Evolutionary conservation across 2,113 vertebrate species (phyloP).

Genomic region (Tauraco erythrolophus): DNA sequence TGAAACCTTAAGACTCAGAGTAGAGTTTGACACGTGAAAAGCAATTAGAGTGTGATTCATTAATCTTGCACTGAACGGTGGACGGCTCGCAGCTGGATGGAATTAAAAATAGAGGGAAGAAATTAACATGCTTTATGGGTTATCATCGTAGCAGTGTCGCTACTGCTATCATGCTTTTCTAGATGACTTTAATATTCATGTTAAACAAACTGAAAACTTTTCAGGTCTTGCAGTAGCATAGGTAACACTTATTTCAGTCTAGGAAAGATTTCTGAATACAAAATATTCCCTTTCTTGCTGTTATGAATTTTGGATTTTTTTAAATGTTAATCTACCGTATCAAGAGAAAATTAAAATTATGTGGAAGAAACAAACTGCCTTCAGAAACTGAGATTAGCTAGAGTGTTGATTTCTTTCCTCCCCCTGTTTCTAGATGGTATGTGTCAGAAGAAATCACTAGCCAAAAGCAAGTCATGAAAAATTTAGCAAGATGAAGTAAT

Average conservation of each 20-base stretch:
- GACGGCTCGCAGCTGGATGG: background rate
- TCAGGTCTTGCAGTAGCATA: background rate
- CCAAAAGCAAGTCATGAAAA: background rate
- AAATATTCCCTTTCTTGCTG: background rate
- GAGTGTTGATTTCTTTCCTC: background rate
- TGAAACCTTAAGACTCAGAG: background rate
- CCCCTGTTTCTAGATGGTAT: background rate
- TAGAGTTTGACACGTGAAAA: slow-evolving; percentile 47
- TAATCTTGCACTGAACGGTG: background rate
- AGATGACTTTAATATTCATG: background rate
- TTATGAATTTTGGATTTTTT: background rate
- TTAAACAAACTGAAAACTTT: background rate
- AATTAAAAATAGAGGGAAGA: slow-evolving; percentile 60
- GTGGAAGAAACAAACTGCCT: background rate
- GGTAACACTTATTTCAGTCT: background rate
- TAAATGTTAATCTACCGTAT: background rate
- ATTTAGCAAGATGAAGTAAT: background rate
- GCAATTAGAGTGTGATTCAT: slow-evolving; percentile 15
- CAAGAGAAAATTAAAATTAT: background rate
- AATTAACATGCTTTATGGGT: background rate
- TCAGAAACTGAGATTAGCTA: background rate
- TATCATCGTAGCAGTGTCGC: background rate
- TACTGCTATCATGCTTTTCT: background rate
- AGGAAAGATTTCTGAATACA: background rate
- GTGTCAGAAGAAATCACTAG: background rate